Conservation (phyloP, 35 echinoderm and acorn worm genomes). For the Amphiura filiformis region DNA sequence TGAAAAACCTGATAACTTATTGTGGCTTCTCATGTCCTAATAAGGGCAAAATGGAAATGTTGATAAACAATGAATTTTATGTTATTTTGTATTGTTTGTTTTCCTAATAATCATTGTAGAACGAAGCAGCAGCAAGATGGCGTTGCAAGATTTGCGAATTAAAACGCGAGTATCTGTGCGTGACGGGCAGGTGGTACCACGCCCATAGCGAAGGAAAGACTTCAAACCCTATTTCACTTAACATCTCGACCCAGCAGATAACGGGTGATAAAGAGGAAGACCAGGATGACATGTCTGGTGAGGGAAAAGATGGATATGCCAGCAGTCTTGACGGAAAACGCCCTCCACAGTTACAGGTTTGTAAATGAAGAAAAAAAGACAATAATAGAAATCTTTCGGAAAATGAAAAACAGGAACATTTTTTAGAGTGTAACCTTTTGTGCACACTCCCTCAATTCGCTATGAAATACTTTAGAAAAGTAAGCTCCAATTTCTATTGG, state of each 20-base stretch:
- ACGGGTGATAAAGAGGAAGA: neutral
- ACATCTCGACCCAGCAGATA: neutral
- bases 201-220: neutral
- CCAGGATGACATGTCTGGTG: neutral
- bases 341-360: neutral
- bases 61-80: too few relatives aligned
- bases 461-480: too few relatives aligned
- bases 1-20: too few relatives aligned
- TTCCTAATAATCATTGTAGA: neutral
- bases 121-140: slow-evolving; percentile 18
- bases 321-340: neutral
- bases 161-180: slow-evolving; percentile 34
- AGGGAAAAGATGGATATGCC: neutral
- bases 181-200: slow-evolving; percentile 24
- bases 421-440: too few relatives aligned
- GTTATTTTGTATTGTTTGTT: too few relatives aligned
- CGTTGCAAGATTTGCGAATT: slow-evolving; percentile 36
- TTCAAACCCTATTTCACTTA: neutral
- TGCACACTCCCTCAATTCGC: too few relatives aligned
- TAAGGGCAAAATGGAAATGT: too few relatives aligned
- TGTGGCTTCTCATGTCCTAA: too few relatives aligned
- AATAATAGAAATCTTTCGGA: too few relatives aligned
- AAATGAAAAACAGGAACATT: too few relatives aligned
- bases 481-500: too few relatives aligned
- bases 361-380: too few relatives aligned